Percentiles rank a stretch among this genome's conserved stretches.
phyloP scores from a whole-genome alignment of 2,797 vertebrate genomes.

The Esox lucius region DNA sequence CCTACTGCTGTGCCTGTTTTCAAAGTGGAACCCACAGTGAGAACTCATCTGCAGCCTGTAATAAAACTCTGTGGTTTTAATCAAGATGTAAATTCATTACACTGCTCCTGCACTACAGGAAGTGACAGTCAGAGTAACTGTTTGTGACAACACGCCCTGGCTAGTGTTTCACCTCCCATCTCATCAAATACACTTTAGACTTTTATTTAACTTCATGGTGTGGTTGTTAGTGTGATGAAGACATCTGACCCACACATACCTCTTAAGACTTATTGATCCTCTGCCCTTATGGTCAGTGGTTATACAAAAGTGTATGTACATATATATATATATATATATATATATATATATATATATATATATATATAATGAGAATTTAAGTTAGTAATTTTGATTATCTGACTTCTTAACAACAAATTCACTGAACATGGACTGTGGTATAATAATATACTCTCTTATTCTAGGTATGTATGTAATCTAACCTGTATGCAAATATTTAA shows the following conservation, averaged over 20 bases:
- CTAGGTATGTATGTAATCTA: background rate
- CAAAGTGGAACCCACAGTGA: slow-evolving; percentile 22
- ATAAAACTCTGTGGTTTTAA: slow-evolving; percentile 16
- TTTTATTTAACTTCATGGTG: background rate
- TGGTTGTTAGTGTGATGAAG: background rate
- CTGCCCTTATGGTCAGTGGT: no score
- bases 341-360: no score
- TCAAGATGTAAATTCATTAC: background rate
- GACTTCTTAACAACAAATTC: background rate
- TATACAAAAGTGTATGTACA: no score
- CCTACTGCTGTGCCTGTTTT: slow-evolving; percentile 25
- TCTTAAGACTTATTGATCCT: no score
- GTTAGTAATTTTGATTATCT: no score
- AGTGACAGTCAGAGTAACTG: background rate
- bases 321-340: no score
- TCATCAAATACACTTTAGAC: no score
- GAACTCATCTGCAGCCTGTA: slow-evolving; percentile 6
- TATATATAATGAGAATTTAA: no score
- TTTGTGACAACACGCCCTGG: background rate
- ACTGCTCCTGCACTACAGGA: background rate
- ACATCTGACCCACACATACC: no score
- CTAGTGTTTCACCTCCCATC: background rate
- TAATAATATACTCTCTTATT: background rate
- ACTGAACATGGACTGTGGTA: background rate
- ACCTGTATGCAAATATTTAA: background rate